Base-by-base conservation (phyloP, 2,113 vertebrate species). In the Dicentrarchus labrax region DNA sequence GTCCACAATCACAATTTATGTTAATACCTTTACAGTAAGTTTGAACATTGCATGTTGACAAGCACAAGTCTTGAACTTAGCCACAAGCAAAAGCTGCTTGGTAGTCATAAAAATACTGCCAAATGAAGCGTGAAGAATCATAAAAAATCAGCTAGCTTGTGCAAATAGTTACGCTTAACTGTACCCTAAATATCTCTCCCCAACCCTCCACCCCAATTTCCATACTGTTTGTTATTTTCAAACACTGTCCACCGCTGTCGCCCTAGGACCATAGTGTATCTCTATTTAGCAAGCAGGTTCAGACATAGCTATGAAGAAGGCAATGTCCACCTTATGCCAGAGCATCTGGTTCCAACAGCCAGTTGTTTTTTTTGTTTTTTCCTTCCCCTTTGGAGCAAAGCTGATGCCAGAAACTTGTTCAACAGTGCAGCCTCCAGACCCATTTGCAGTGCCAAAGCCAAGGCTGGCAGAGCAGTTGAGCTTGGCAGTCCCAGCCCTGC, bases 381-480 rank as follows among this genome's bases (percentile, higher is more conserved):
- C 1, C 30, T 41, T 73, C 75, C 76, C 51, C 86, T 87, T 91
- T 85, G 60, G 78, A 85, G 47, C 56, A 30, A 15, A 4, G 4
- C 72, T 64, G 45, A 54, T 78, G 87, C 91, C 87, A 91, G 76
- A 48, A 90, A 89, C 85, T 86, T 68, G 72, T 87, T 90, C 72
- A 81, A 88, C 87, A 91, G 66, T 84, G 80, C 39, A 75, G 89
- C 85, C 83, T 90, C 80, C 84, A 88, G 84, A 85, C 80, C 76
- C 60, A 50, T 60, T 81, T 86, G 80, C 72, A 78, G 21, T 80
- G 85, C 79, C 86, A 86, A 88, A 83, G 77, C 72, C 57, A 78
- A 65, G 77, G 68, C 82, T 93, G 93, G 88, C 91, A 91, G 45
- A 68, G 54, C 67, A 43, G 54, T 47, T 19, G 45, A 65, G 79